Evolutionary conservation across 2,113 vertebrate species (phyloP).

Genomic region (Rhipidura dahli): DNA sequence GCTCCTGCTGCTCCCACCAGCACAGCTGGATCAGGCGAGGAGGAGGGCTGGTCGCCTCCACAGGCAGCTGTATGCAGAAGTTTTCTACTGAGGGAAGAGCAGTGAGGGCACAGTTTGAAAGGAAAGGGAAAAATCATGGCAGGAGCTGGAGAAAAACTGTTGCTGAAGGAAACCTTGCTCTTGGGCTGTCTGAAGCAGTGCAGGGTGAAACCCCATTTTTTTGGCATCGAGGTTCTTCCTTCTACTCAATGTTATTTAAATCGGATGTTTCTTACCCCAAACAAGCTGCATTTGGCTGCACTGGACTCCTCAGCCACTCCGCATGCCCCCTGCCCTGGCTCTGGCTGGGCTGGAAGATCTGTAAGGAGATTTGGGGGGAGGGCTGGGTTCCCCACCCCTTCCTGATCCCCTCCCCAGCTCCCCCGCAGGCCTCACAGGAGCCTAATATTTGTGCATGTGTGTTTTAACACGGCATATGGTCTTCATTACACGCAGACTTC

Average conservation of each 20-base stretch:
- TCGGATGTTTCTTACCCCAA: neutral
- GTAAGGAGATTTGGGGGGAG: neutral
- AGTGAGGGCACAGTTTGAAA: neutral
- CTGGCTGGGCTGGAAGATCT: neutral
- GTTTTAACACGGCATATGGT: conserved; percentile 63
- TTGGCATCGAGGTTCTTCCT: neutral
- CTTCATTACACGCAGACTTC: conserved; percentile 64
- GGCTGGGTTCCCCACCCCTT: neutral
- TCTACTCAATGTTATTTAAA: neutral
- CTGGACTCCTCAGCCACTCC: neutral
- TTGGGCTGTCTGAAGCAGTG: neutral
- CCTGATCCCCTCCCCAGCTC: neutral
- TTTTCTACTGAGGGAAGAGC: neutral
- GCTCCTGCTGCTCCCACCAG: neutral
- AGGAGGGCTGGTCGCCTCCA: neutral
- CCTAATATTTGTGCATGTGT: conserved; percentile 63
- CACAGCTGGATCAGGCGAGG: neutral
- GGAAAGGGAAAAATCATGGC: neutral
- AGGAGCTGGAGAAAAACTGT: neutral
- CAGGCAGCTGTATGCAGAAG: neutral
- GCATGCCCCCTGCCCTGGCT: neutral
- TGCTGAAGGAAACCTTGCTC: neutral
- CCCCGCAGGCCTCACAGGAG: neutral
- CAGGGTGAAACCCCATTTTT: neutral
- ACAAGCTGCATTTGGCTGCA: neutral